Base-by-base conservation (phyloP, 2,888 invertebrate genomes). In the Nemoura dubitans region DNA sequence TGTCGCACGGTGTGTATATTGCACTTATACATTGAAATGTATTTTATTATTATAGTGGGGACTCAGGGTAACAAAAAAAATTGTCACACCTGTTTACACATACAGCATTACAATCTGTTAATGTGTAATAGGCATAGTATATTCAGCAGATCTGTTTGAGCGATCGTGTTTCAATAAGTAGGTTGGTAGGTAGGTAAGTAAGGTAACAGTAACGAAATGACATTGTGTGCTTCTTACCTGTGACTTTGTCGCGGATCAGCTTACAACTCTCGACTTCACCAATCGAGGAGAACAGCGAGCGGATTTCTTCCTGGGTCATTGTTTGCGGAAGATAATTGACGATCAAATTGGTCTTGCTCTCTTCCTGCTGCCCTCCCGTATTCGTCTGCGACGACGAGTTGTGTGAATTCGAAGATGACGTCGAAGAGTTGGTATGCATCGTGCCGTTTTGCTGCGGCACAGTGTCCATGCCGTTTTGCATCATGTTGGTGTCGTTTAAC, bases 201-300 rank as follows among this genome's bases (percentile, higher is more conserved):
- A 59, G 59, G 36, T 36, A 36, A 36, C 3, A 36, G n/a, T 6
- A 36, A 36, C 36, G 36, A 36, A 36, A 36, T 59, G 21, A 21
- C 21, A 10, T 59, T 59, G 10, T 10, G 27, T 59, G 14, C 59
- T 84, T 76, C 93, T 92, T 92, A 96, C 96, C 98, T 92, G 98
- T 98, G 88, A 97, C 96, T 94, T 99, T 99, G 93, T 99, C 99
- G 89, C 99, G 94, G 91, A 99, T 99, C 91, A 99, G 94, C 93
- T 99, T 99, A 93, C 99, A 99, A 90, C 98, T 98, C 92, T 99
- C 99, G 88, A 99, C 98, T 92, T 99, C 99, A 87, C 99, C 99
- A 91, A 99, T 98, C 92, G 98, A 98, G 87, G 98, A 97, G 93
- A 99, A 99, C 86, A 99, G 94, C 87, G 98, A 98, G 89, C 99